Base-by-base conservation (phyloP, 2,797 vertebrate genomes). In the Mallotus villosus region DNA sequence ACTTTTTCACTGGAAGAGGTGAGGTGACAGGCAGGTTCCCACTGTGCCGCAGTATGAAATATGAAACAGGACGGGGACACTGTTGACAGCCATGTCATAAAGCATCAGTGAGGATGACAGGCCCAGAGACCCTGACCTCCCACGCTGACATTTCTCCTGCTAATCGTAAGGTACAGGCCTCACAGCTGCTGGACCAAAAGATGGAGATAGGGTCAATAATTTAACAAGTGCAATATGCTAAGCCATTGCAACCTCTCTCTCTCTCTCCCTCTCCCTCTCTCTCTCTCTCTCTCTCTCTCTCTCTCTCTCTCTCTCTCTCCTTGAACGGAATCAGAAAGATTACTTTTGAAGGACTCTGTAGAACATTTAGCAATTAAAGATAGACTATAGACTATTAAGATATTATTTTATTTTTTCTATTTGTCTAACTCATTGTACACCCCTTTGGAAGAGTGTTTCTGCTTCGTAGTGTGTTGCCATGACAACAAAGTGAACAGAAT, bases 101-200 rank as follows among this genome's bases (percentile, higher is more conserved):
- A 80, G 74, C 81, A 94, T 94, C 90, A 93, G 91, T 82, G 73
- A 89, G 81, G 92, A 85, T 89, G 91, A 89, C 86, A 88, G 79
- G 79, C 81, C 81, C 78, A 81, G 81, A 83, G 85, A 84, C 83
- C 90, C 88, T 81, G 79, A 89, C 88, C 91, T 87, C 88, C 84
- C 87, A 71, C 80, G 67, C 72, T 71, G 68, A 86, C 92, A 90
- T 91, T 92, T 85, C 88, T 86, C 84, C 91, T 87, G 93, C 91
- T 95, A 95, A 96, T 96, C 90, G 89, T 89, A 94, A 92, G 83
- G 86, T 95, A 93, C 93, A 95, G 92, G 84, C 93, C 91, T 93
- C 87, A 86, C 89, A 84, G 86, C 84, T 87, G 93, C 91, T 83
- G 82, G 90, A 90, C 89, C 90, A 81, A 87, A 85, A 91, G 91